phyloP scores from a whole-genome alignment of 2,113 vertebrate species.

The Hippocampus zosterae region DNA sequence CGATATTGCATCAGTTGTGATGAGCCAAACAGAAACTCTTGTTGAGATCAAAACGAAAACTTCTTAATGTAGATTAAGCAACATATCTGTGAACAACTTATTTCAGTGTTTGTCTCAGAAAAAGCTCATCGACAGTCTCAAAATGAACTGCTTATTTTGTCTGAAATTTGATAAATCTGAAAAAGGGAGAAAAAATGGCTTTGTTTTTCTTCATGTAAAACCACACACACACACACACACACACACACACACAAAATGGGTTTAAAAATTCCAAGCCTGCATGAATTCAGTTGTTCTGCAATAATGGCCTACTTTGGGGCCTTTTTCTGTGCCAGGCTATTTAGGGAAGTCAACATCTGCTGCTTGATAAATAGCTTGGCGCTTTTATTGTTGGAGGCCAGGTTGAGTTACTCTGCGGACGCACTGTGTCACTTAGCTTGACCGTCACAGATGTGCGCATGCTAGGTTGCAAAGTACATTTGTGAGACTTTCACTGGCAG shows the following conservation, averaged over 20 bases:
- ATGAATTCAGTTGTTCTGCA: conserved; percentile 56
- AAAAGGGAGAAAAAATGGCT: too few relatives aligned
- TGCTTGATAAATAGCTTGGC: conserved; percentile 73
- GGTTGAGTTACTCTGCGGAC: conserved; percentile 67
- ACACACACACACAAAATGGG: too few relatives aligned
- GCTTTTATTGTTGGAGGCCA: conserved; percentile 70
- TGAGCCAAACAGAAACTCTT: not conserved
- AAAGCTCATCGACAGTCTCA: too few relatives aligned
- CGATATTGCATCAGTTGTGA: not conserved
- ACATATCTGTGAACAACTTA: too few relatives aligned
- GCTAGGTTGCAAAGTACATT: not conserved
- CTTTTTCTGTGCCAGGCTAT: conserved; percentile 75
- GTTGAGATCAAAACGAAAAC: too few relatives aligned
- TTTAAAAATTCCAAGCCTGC: conserved; percentile 34
- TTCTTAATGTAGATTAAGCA: too few relatives aligned
- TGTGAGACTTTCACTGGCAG: conserved; percentile 23
- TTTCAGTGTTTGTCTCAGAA: too few relatives aligned
- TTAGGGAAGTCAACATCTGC: conserved; percentile 75
- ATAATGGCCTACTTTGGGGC: conserved; percentile 75
- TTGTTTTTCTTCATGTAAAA: not conserved
- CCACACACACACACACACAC: too few relatives aligned
- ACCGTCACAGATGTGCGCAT: conserved; percentile 28
- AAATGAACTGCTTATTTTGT: too few relatives aligned
- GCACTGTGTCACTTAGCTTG: conserved; percentile 48
- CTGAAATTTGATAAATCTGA: too few relatives aligned